Evolutionary conservation across 2,888 invertebrate species (phyloP), one percentile per base, ranked within the genome.

Genomic region (Hanleya hanleyi): DNA sequence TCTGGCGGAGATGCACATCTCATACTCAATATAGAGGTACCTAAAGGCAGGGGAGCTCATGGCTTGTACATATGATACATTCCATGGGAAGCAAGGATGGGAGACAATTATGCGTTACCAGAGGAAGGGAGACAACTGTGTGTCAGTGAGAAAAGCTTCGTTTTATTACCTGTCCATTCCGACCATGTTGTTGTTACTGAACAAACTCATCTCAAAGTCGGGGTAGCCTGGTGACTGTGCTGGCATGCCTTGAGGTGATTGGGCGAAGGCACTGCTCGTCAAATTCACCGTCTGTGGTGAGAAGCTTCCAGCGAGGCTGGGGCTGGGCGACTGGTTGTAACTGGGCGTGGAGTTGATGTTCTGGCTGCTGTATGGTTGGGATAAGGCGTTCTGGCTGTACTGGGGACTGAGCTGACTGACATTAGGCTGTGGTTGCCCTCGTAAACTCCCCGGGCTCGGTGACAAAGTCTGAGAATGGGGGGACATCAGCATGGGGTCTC

Each of bases 401-500:
- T 57, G n/a, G 22, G 49, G 32, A 71, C 67, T n/a, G 75, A 70
- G 70, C 77, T 57, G 57, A 26, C 57, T 77, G 71, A 81, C 82
- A 76, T 82, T 81, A 29, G 78, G 49, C 7, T 69, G 75, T 69
- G 77, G 78, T 12, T 70, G 76, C 62, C 80, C 81, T 65, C 83
- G 74, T 71, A 84, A 73, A 6, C 81, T 80, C n/a, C n/a, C n/a
- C n/a, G 77, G 73, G 70, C 79, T 82, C 2, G 86, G 87, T 0
- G 85, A 87, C 62, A 86, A 79, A 1, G 57, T 57, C 32, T 57
- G 57, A 9, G 74, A 80, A 67, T 85, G 84, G 0, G 88, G 87
- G 0, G 88, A 89, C 76, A 86, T 82, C 26, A 89, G 74, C 70
- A 87, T 76, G 2, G 86, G 84, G 72, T 89, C 88, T 12, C 84